A percentile compares a stretch with the other conserved stretches of the same genome.
Conservation (phyloP, 2,888 invertebrate genomes). For the Drosophila neoperkinsi region DNA sequence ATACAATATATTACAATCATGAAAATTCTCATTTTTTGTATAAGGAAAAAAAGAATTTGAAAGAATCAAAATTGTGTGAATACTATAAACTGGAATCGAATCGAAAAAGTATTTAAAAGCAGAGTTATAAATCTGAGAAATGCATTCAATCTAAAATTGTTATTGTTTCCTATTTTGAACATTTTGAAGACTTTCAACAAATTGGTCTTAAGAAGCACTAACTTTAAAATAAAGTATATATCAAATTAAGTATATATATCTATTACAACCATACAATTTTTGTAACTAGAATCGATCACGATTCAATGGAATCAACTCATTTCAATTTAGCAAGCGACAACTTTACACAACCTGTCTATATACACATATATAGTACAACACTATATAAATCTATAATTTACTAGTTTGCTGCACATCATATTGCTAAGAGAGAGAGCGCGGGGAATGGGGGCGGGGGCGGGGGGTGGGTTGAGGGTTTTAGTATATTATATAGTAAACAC, state of each 20-base stretch:
- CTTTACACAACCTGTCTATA: constrained; percentile 18
- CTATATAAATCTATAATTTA: constrained; percentile 46
- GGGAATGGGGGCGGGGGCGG: constrained; percentile 5
- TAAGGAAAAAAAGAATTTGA: not conserved
- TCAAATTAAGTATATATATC: not conserved
- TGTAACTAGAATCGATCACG: not conserved
- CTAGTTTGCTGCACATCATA: constrained; percentile 39
- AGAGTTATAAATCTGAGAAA: not conserved
- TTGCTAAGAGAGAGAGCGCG: constrained; percentile 2
- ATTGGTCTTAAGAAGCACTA: not conserved
- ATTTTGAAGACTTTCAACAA: not conserved
- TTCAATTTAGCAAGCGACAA: constrained; percentile 3
- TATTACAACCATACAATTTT: not conserved
- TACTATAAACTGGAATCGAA: not conserved
- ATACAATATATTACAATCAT: not conserved
- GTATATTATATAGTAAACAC: constrained; percentile 10
- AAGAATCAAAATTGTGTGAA: not conserved
- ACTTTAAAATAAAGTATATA: not conserved
- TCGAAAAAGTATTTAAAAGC: not conserved
- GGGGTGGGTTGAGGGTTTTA: not conserved
- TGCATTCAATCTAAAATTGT: not conserved
- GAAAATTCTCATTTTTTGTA: not conserved
- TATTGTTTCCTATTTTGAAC: not conserved
- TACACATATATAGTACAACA: constrained; percentile 22
- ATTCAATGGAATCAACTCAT: not conserved